Evolutionary conservation across 2,888 invertebrate genomes (phyloP).

Genomic region (Xestobium rufovillosum): DNA sequence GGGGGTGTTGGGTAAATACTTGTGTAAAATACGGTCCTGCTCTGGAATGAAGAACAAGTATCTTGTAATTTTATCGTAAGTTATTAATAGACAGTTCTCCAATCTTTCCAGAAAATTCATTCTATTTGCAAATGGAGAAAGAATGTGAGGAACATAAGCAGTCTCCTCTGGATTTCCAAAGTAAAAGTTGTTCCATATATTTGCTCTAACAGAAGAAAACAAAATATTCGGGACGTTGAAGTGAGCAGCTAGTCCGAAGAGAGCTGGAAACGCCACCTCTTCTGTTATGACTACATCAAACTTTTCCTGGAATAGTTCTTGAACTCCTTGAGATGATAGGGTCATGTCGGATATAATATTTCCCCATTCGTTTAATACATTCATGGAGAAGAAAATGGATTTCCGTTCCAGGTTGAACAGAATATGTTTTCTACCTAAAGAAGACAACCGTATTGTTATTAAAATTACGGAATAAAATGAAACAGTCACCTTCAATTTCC

Average conservation of each 20-base stretch:
- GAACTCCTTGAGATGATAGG: too few species aligned
- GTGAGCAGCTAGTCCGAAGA: constrained; percentile 37
- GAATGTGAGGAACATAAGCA: constrained; percentile 40
- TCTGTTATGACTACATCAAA: constrained; percentile 44
- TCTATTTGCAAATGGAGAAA: constrained; percentile 38
- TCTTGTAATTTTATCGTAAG: too few species aligned
- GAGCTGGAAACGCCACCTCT: constrained; percentile 45
- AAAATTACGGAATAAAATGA: too few species aligned
- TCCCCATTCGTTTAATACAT: too few species aligned
- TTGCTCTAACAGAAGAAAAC: constrained; percentile 43
- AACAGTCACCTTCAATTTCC: constrained; percentile 9
- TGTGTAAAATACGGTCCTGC: constrained; percentile 25
- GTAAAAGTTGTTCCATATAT: constrained; percentile 42
- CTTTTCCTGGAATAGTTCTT: constrained; percentile 29
- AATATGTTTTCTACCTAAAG: too few species aligned
- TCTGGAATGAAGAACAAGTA: constrained; percentile 16
- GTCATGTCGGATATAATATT: too few species aligned
- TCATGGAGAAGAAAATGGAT: too few species aligned
- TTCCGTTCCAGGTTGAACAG: too few species aligned
- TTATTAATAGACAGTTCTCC: constrained; percentile 41
- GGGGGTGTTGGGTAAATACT: constrained; percentile 28
- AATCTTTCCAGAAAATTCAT: constrained; percentile 50
- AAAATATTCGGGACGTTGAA: constrained; percentile 38
- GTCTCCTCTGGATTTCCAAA: constrained; percentile 46
- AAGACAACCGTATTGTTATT: too few species aligned